Percentiles rank a stretch among this genome's conserved stretches.
Conservation (phyloP, 2,113 vertebrate genomes). For the Equus quagga region DNA sequence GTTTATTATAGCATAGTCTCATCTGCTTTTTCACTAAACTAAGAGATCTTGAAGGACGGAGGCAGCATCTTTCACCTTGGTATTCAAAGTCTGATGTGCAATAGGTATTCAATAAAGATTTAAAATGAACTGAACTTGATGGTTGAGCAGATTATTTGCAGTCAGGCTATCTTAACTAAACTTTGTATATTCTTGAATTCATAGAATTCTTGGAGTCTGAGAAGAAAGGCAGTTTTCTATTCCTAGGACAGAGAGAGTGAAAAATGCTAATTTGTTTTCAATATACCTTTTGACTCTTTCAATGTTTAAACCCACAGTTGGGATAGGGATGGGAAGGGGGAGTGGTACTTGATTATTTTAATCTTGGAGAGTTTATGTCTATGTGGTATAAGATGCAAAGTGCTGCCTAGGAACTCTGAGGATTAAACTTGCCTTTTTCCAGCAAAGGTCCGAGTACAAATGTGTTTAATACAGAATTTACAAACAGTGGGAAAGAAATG, state of each 20-base stretch:
- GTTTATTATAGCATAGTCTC: background rate
- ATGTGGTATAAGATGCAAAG: background rate
- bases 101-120: slow-evolving; percentile 6
- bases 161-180: background rate
- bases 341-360: background rate
- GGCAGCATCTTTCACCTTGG: background rate
- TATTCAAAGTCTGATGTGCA: background rate
- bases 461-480: slow-evolving; percentile 44
- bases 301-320: background rate
- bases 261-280: background rate
- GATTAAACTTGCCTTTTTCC: background rate
- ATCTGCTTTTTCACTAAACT: slow-evolving; percentile 17
- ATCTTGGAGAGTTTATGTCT: background rate
- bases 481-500: background rate
- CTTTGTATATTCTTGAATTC: slow-evolving; percentile 43
- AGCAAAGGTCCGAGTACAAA: slow-evolving; percentile 30
- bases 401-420: background rate
- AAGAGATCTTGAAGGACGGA: background rate
- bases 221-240: slow-evolving; percentile 18
- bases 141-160: slow-evolving; percentile 38
- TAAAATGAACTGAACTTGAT: slow-evolving; percentile 35
- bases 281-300: background rate
- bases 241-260: background rate
- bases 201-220: background rate
- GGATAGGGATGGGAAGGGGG: background rate